Conservation (phyloP, 2,888 invertebrate genomes). For the Drosophila neoperkinsi region DNA sequence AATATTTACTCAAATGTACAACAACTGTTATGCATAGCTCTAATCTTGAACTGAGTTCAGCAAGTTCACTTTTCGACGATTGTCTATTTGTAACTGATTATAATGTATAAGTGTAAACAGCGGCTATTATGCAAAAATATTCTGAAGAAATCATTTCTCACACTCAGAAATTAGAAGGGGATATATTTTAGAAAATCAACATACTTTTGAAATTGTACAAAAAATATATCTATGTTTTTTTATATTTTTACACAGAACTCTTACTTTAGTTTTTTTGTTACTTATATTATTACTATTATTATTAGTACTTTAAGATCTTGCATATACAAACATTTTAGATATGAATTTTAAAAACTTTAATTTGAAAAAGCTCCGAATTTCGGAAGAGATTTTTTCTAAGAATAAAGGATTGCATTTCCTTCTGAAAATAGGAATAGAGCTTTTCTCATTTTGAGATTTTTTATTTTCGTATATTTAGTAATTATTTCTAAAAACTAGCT, state of each 20-base stretch:
- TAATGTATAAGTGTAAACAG: not conserved
- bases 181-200: not conserved
- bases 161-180: not conserved
- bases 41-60: slow-evolving; percentile 5
- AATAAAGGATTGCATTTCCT: not conserved
- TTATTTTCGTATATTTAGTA: not conserved
- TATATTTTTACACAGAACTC: not conserved
- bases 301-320: not conserved
- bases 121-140: not conserved
- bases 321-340: not conserved
- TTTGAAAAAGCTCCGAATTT: not conserved
- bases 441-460: not conserved
- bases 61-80: slow-evolving; percentile 1
- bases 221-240: not conserved
- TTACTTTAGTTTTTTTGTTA: not conserved
- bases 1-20: slow-evolving; percentile 9
- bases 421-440: not conserved
- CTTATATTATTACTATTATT: not conserved
- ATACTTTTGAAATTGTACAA: not conserved
- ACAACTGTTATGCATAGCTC: slow-evolving; percentile 1
- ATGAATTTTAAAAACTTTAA: too few relatives aligned
- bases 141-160: not conserved
- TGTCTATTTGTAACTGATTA: not conserved
- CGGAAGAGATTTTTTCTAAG: not conserved
- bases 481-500: not conserved